phyloP scores from a whole-genome alignment of 2,888 invertebrate genomes.

The Pyralis farinalis region DNA sequence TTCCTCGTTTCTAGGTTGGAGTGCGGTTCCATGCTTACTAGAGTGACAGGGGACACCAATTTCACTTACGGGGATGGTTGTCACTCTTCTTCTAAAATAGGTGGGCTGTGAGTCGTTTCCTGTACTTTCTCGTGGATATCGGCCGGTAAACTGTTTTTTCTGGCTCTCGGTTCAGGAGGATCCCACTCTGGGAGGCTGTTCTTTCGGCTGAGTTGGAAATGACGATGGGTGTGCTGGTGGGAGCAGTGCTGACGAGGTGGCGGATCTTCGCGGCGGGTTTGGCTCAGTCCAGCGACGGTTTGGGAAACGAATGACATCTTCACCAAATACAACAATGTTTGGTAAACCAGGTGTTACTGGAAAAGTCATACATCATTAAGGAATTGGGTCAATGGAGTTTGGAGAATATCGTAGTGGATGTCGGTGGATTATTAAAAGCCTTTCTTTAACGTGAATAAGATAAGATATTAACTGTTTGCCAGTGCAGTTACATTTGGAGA shows the following conservation, averaged over 20 bases:
- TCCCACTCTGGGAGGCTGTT: conserved; percentile 77
- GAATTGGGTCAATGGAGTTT: too few species aligned
- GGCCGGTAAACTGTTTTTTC: conserved; percentile 72
- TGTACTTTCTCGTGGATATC: conserved; percentile 58
- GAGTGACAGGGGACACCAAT: conserved; percentile 71
- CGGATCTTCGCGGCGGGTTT: conserved; percentile 61
- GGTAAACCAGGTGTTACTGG: conserved; percentile 28
- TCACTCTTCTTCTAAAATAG: conserved; percentile 62
- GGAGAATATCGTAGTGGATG: too few species aligned
- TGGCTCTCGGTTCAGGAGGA: conserved; percentile 61
- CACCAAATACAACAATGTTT: conserved; percentile 15
- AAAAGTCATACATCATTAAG: conserved; percentile 29
- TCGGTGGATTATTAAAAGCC: too few species aligned
- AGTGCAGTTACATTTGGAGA: too few species aligned
- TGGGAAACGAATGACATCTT: conserved; percentile 80
- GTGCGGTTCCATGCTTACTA: conserved; percentile 73
- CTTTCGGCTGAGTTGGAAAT: conserved; percentile 63
- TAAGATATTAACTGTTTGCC: too few species aligned
- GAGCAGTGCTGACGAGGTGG: conserved; percentile 73
- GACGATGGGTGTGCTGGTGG: conserved; percentile 67
- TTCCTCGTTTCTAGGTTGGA: conserved; percentile 41
- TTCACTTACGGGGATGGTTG: conserved; percentile 69
- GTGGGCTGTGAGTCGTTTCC: conserved; percentile 44
- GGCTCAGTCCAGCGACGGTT: conserved; percentile 77
- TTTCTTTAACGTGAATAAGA: too few species aligned